These are phyloP conservation scores for Macquaria ambigua DNA, from an alignment of 2,113 vertebrate species.

Conservation along the genomic window DNA sequence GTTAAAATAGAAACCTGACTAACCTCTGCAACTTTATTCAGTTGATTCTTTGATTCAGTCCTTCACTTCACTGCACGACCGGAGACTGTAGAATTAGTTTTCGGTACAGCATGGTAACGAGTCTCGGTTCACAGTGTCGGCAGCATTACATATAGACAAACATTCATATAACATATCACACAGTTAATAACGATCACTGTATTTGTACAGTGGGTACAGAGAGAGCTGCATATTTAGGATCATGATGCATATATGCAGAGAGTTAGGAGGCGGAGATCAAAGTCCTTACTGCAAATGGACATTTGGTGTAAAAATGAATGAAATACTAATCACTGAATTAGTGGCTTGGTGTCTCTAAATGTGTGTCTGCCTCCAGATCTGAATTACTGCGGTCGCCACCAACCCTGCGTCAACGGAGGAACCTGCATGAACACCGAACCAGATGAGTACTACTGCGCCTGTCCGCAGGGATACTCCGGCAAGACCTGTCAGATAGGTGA, in stretches of 20 bases:
- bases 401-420: slow-evolving; percentile 93
- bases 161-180: too few relatives aligned
- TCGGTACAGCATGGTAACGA: background rate
- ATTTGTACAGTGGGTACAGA: background rate
- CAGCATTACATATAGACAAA: background rate
- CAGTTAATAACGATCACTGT: too few relatives aligned
- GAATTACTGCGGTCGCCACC: slow-evolving; percentile 96
- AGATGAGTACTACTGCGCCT: slow-evolving; percentile 91
- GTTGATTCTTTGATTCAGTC: too few relatives aligned
- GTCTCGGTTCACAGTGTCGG: background rate
- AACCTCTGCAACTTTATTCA: background rate
- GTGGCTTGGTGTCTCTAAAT: background rate
- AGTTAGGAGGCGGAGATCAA: background rate
- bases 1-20: background rate
- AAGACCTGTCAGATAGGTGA: slow-evolving; percentile 95
- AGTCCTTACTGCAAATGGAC: background rate
- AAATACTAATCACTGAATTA: background rate
- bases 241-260: background rate
- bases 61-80: background rate
- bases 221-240: background rate
- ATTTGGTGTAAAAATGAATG: background rate
- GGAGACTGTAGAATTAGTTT: too few relatives aligned
- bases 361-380: slow-evolving; percentile 85
- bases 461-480: slow-evolving; percentile 93
- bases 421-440: slow-evolving; percentile 97